These are phyloP conservation scores for Notodonta ziczac DNA, from an alignment of 2,888 invertebrate species.

Conservation along the genomic window DNA sequence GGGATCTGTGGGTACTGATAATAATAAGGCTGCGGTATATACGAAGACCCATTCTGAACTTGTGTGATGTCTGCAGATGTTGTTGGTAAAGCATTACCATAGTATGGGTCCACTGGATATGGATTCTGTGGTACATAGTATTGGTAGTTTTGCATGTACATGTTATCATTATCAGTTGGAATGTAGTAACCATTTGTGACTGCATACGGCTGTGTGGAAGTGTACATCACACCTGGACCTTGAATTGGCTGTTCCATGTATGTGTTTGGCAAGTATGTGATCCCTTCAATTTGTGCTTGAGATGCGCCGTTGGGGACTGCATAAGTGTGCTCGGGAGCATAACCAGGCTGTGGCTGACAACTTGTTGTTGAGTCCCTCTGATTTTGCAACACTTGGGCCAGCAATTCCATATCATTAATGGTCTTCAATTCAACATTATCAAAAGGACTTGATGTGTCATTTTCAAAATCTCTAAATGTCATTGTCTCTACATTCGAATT, in stretches of 20 bases:
- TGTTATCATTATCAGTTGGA: constrained; percentile 55
- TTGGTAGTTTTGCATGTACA: constrained; percentile 73
- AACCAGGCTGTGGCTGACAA: constrained; percentile 52
- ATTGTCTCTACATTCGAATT: constrained; percentile 72
- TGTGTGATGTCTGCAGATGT: constrained; percentile 51
- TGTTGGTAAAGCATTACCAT: constrained; percentile 52
- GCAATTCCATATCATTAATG: constrained; percentile 95
- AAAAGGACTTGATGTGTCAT: constrained; percentile 96
- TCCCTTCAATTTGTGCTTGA: constrained; percentile 67
- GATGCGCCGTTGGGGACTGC: constrained; percentile 62
- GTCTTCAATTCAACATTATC: constrained; percentile 96
- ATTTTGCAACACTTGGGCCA: constrained; percentile 90
- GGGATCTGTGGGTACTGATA: constrained; percentile 65
- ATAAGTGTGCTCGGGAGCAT: constrained; percentile 56
- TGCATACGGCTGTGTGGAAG: constrained; percentile 67
- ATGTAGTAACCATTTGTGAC: constrained; percentile 68
- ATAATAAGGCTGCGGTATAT: constrained; percentile 72
- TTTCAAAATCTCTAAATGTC: constrained; percentile 93
- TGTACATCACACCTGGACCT: constrained; percentile 62
- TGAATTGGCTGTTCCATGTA: constrained; percentile 67
- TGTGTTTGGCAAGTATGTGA: constrained; percentile 69
- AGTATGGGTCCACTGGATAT: constrained; percentile 60
- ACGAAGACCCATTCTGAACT: constrained; percentile 57
- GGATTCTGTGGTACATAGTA: constrained; percentile 67
- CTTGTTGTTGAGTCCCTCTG: constrained; percentile 65